Percentiles rank a stretch among this genome's conserved stretches.
Evolutionary conservation across 2,797 vertebrate species (phyloP).

Genomic region (Ataeniobius toweri): DNA sequence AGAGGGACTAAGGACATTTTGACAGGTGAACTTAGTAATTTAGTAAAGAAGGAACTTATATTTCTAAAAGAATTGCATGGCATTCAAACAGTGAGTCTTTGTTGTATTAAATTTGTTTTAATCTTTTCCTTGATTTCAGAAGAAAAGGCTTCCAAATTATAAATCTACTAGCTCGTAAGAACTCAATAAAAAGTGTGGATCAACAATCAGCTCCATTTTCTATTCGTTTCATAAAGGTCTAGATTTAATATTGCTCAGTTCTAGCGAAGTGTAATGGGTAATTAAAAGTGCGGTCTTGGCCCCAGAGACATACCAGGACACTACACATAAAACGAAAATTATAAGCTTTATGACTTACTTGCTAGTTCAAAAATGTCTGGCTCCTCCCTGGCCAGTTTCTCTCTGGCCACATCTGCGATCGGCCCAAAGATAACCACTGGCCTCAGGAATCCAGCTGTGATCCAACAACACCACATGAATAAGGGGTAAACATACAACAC

Average conservation of each 20-base stretch:
- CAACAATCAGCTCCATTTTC: constrained; percentile 7
- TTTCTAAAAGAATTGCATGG: neutral
- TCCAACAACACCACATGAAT: constrained; percentile 20
- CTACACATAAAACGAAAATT: neutral
- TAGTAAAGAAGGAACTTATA: neutral
- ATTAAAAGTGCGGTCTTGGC: constrained; percentile 5
- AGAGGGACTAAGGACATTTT: neutral
- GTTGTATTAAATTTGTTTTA: neutral
- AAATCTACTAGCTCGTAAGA: neutral
- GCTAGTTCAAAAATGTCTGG: constrained; percentile 95
- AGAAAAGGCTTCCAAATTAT: neutral
- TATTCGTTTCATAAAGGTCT: neutral
- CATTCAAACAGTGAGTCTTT: neutral
- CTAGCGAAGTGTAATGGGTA: constrained; percentile 10
- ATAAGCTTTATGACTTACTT: constrained; percentile 83
- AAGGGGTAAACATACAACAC: neutral
- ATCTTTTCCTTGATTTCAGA: neutral
- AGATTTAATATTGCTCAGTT: constrained; percentile 13
- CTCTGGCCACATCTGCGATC: constrained; percentile 93
- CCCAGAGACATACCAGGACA: constrained; percentile 3
- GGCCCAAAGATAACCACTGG: constrained; percentile 97
- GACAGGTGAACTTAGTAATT: neutral
- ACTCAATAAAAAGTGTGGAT: neutral
- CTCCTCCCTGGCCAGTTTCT: constrained; percentile 94
- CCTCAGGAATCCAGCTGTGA: constrained; percentile 94